phyloP scores from a whole-genome alignment of 2,888 invertebrate genomes.

The Orchesellides sinensis region DNA sequence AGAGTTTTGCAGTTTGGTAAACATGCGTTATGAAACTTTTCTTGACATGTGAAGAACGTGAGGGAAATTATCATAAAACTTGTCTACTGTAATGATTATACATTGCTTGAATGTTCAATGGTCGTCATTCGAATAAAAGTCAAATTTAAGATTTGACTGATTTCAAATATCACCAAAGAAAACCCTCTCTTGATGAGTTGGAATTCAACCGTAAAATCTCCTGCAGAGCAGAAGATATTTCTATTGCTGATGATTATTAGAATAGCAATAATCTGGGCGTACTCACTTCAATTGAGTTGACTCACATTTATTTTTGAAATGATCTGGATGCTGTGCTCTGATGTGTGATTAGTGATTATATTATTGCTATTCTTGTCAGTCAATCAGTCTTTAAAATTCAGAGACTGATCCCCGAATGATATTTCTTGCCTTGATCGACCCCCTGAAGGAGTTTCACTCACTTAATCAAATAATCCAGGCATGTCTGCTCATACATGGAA shows the following conservation, averaged over 20 bases:
- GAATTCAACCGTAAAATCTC: too few relatives aligned
- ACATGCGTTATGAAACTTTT: too few relatives aligned
- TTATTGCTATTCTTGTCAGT: slow-evolving; percentile 23
- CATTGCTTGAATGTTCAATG: too few relatives aligned
- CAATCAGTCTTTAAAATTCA: background rate
- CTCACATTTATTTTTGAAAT: background rate
- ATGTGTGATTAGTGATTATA: slow-evolving; percentile 12
- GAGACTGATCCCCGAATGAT: background rate
- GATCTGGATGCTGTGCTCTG: background rate
- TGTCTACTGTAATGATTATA: too few relatives aligned
- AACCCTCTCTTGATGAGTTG: too few relatives aligned
- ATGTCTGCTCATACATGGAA: slow-evolving; percentile 30
- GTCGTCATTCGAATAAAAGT: too few relatives aligned
- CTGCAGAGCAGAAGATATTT: too few relatives aligned
- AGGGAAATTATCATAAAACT: too few relatives aligned
- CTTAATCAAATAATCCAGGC: slow-evolving; percentile 55
- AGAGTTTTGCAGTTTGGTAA: too few relatives aligned
- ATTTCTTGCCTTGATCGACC: background rate
- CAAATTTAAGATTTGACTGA: too few relatives aligned
- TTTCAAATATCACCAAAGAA: too few relatives aligned
- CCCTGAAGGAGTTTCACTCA: slow-evolving; percentile 1
- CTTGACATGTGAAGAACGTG: too few relatives aligned
- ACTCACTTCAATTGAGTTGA: slow-evolving; percentile 28
- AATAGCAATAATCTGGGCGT: slow-evolving; percentile 46
- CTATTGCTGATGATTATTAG: background rate